Base-by-base conservation (phyloP, 2,113 vertebrate species). In the Paralichthys olivaceus region DNA sequence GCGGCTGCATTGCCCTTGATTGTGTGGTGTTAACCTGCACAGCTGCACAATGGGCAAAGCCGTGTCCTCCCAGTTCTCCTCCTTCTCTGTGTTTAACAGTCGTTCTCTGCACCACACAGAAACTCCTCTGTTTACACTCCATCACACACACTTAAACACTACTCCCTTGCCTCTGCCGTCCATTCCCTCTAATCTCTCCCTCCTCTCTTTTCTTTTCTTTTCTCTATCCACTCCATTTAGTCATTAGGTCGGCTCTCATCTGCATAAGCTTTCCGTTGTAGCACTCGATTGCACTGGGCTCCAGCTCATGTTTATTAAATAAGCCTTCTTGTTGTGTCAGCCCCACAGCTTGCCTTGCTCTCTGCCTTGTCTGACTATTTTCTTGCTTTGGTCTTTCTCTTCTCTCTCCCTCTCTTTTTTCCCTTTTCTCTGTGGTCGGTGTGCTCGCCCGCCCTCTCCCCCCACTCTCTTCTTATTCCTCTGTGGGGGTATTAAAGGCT, bases 231-330 rank as follows among this genome's bases (percentile, higher is more conserved):
- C 87, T 92, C 89, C 90, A 90, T 91, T 92, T 91, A 90, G 84
- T 92, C 90, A 92, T 92, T 91, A 93, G 92, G 86, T 92, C 82
- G 61, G 63, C 76, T 86, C 91, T 92, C 91, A 92, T 93, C 89
- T 92, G 88, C 91, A 91, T 91, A 92, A 93, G 91, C 90, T 88
- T 82, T 85, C 80, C 62, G 85, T 83, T 83, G 90, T 91, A 85
- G 87, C 85, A 84, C 87, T 88, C 80, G 45, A 90, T 83, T 88
- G 90, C 84, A 63, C 84, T 70, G 89, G 83, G 88, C 85, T 93
- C 87, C 81, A 84, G 90, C 93, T 93, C 92, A 93, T 91, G 92
- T 93, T 91, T 93, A 92, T 93, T 91, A 93, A 93, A 94, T 91
- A 86, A 84, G 86, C 83, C 75, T 89, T 78, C 85, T 91, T 91